A percentile compares a stretch with the other conserved stretches of the same genome.
Conservation (phyloP, 2,113 vertebrate species). For the Siniperca chuatsi region DNA sequence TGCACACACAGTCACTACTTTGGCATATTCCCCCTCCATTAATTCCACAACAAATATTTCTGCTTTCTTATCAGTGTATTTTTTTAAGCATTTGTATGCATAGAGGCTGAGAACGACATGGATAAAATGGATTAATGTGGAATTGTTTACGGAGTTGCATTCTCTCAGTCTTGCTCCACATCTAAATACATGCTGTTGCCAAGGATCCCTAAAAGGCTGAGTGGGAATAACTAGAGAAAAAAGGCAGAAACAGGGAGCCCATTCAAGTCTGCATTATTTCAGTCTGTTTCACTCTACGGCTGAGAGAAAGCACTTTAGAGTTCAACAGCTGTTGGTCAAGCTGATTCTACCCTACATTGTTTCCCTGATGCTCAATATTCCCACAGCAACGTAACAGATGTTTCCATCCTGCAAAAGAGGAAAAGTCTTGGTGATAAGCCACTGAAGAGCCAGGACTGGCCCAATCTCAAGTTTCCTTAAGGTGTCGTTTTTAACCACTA, state of each 20-base stretch:
- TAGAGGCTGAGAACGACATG: not conserved
- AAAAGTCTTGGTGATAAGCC: slow-evolving; percentile 2
- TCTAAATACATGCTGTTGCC: slow-evolving; percentile 60
- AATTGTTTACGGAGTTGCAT: slow-evolving; percentile 32
- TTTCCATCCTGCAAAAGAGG: slow-evolving; percentile 25
- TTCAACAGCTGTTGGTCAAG: slow-evolving; percentile 69
- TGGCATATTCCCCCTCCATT: not conserved
- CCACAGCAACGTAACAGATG: slow-evolving; percentile 43
- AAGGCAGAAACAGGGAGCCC: slow-evolving; percentile 65
- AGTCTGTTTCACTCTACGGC: slow-evolving; percentile 47
- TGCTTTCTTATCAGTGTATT: not conserved
- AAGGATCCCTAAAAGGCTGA: slow-evolving; percentile 55
- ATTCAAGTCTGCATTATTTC: slow-evolving; percentile 72
- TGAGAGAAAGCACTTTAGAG: slow-evolving; percentile 60
- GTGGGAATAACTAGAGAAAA: slow-evolving; percentile 41
- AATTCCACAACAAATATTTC: not conserved
- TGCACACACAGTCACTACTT: not conserved
- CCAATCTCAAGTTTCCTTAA: slow-evolving; percentile 11
- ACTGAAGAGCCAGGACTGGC: not conserved
- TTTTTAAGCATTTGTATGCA: not conserved
- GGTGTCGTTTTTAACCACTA: not conserved
- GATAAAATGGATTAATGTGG: slow-evolving; percentile 33
- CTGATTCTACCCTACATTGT: slow-evolving; percentile 9
- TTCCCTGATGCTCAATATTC: slow-evolving; percentile 38
- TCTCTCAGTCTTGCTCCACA: slow-evolving; percentile 21